A percentile compares a stretch with the other conserved stretches of the same genome.
These are phyloP conservation scores for Pagetopsis macropterus DNA, from an alignment of 2,797 vertebrate genomes.

Conservation along the genomic window DNA sequence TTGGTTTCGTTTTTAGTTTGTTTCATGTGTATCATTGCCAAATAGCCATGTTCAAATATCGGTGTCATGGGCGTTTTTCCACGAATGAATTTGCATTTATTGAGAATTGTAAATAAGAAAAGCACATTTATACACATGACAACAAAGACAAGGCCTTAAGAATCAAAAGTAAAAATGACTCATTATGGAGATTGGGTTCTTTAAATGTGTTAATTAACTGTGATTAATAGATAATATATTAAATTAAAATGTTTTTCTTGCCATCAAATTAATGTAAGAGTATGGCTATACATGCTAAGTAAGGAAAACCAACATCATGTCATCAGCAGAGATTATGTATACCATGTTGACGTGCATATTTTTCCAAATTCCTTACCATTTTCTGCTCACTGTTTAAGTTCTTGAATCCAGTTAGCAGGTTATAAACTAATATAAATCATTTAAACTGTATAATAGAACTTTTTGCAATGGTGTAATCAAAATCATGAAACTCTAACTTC, in stretches of 20 bases:
- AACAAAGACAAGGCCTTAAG: not conserved
- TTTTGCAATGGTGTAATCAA: conserved; percentile 23
- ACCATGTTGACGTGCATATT: conserved; percentile 3
- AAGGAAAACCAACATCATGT: conserved; percentile 3
- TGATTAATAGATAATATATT: no score
- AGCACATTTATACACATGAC: not conserved
- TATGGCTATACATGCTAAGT: not conserved
- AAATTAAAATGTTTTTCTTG: no score
- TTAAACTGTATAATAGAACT: conserved; percentile 18
- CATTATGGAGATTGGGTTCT: no score
- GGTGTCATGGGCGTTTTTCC: not conserved
- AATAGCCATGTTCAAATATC: not conserved
- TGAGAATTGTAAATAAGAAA: not conserved
- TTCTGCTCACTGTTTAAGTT: conserved; percentile 4
- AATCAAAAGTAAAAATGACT: no score
- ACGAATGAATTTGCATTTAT: not conserved
- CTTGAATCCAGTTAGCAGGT: conserved; percentile 15
- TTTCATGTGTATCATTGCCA: not conserved
- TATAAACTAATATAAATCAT: conserved; percentile 1
- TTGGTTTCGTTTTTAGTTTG: not conserved
- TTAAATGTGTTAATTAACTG: no score
- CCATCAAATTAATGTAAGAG: no score
- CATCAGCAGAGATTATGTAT: conserved; percentile 9
- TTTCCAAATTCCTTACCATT: not conserved
- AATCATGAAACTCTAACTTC: conserved; percentile 24